A percentile compares a stretch with the other conserved stretches of the same genome.
Evolutionary conservation across 2,888 invertebrate genomes (phyloP).

Genomic region (Tethea ocularis): DNA sequence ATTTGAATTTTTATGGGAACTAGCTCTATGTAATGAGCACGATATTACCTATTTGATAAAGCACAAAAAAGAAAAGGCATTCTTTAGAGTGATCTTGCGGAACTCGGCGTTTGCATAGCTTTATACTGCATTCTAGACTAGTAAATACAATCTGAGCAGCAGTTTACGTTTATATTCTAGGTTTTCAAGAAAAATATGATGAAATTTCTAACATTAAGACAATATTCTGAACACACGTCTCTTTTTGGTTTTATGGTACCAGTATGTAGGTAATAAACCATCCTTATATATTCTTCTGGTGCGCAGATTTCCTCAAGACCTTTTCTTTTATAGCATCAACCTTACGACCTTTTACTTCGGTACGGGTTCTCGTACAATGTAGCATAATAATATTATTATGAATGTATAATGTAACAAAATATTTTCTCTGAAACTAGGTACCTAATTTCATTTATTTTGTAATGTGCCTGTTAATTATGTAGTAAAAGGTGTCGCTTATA

Average conservation of each 20-base stretch:
- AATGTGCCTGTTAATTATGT: too few species aligned
- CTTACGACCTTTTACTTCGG: slow-evolving; percentile 6
- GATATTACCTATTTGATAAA: too few species aligned
- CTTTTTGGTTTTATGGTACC: background rate
- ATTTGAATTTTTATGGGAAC: background rate
- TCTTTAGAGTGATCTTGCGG: background rate
- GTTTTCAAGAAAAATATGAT: background rate
- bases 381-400: background rate
- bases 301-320: slow-evolving; percentile 6
- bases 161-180: background rate
- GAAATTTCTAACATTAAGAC: background rate
- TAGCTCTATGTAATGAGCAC: background rate
- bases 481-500: too few species aligned
- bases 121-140: background rate
- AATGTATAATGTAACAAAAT: background rate
- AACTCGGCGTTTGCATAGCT: background rate
- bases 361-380: background rate
- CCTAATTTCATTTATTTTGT: too few species aligned
- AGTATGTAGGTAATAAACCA: slow-evolving; percentile 6
- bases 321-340: slow-evolving; percentile 3
- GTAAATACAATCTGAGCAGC: background rate
- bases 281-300: slow-evolving; percentile 8
- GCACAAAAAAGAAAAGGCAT: too few species aligned
- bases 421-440: too few species aligned
- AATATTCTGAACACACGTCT: background rate